Evolutionary conservation across 1,140 invertebrate genomes (phyloP).

Genomic region (Solenopsis fugax): DNA sequence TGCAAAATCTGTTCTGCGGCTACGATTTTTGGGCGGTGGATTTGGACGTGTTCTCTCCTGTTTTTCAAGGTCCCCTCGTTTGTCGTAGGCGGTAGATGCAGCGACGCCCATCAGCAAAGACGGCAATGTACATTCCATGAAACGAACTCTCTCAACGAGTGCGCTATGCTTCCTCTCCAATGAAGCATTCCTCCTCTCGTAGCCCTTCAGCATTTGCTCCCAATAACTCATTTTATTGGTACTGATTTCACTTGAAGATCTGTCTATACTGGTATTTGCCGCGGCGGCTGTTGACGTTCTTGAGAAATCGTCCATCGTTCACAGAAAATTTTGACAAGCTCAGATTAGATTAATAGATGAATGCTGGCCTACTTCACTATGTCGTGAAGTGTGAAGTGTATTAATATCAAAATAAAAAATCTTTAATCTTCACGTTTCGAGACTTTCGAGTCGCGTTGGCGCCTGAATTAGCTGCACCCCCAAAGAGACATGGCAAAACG

Average conservation of each 20-base stretch:
- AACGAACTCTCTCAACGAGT: slow-evolving; percentile 74
- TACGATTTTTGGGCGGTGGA: not conserved
- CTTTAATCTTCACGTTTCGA: slow-evolving; percentile 9
- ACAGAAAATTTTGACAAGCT: slow-evolving; percentile 45
- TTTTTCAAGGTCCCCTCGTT: not conserved
- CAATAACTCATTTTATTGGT: slow-evolving; percentile 70
- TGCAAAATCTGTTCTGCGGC: not conserved
- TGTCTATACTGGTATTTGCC: not conserved
- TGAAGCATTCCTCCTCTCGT: slow-evolving; percentile 77
- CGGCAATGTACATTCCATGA: slow-evolving; percentile 79
- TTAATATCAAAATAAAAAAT: slow-evolving; percentile 32
- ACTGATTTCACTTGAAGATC: slow-evolving; percentile 7
- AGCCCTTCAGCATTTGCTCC: slow-evolving; percentile 74
- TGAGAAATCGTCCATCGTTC: slow-evolving; percentile 22
- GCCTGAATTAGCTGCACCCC: not conserved
- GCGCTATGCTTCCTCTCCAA: slow-evolving; percentile 75
- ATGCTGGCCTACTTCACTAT: not conserved
- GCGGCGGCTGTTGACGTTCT: not conserved
- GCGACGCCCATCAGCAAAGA: slow-evolving; percentile 75
- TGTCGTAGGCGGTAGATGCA: not conserved
- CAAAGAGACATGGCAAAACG: not conserved
- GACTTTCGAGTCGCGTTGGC: not conserved
- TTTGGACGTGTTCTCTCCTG: not conserved
- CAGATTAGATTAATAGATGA: slow-evolving; percentile 9
- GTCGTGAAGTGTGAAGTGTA: slow-evolving; percentile 12